Conservation (phyloP, 1,140 invertebrate genomes). For the Anagrus nilaparvatae region DNA sequence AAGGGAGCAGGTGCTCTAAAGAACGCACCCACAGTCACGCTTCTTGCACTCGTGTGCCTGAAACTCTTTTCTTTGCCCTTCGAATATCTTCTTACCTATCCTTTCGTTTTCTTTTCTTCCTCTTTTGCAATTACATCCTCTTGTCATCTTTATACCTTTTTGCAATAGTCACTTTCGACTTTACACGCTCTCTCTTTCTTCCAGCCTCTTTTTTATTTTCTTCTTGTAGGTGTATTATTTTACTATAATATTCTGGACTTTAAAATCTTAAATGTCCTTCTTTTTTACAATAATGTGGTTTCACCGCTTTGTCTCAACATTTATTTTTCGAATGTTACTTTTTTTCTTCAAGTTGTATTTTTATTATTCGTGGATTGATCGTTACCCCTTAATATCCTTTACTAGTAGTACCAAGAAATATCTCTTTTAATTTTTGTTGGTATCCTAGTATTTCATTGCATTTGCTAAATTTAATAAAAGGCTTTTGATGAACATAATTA, state of each 20-base stretch:
- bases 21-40: constrained; percentile 42
- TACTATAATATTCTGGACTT: neutral
- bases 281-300: constrained; percentile 38
- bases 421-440: too few relatives aligned
- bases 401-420: too few relatives aligned
- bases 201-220: neutral
- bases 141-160: constrained; percentile 9
- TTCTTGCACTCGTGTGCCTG: constrained; percentile 37
- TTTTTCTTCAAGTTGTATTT: too few relatives aligned
- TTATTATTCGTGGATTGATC: too few relatives aligned
- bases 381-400: too few relatives aligned
- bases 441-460: too few relatives aligned
- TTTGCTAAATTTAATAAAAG: too few relatives aligned
- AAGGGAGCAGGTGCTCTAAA: constrained; percentile 39
- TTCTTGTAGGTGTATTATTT: neutral
- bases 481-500: too few relatives aligned
- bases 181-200: constrained; percentile 10
- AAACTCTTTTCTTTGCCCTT: constrained; percentile 25
- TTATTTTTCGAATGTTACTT: too few relatives aligned
- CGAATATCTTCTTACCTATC: constrained; percentile 13
- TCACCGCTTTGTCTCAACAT: constrained; percentile 30
- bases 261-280: constrained; percentile 30
- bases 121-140: constrained; percentile 13
- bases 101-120: constrained; percentile 16
- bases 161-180: constrained; percentile 13